These are phyloP conservation scores for Drosophila parthenogenetica DNA, from an alignment of 2,888 invertebrate species.

Conservation along the genomic window DNA sequence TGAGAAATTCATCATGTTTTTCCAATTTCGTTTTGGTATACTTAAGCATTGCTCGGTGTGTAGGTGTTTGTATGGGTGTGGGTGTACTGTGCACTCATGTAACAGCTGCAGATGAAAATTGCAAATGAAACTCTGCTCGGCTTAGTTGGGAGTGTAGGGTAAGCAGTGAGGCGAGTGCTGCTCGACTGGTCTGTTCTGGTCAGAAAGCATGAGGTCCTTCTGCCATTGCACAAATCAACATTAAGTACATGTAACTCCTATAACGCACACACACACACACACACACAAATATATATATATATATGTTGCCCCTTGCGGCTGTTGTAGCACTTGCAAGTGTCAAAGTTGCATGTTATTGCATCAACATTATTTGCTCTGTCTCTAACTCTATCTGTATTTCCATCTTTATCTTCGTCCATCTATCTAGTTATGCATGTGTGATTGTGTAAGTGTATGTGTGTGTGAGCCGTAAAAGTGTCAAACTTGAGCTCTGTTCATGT, in stretches of 20 bases:
- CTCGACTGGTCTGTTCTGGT: constrained; percentile 34
- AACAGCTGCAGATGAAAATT: constrained; percentile 78
- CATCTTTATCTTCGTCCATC: constrained; percentile 3
- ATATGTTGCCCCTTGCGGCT: constrained; percentile 5
- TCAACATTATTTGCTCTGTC: constrained; percentile 64
- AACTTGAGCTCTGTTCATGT: constrained; percentile 29
- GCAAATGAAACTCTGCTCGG: constrained; percentile 73
- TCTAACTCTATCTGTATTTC: constrained; percentile 18
- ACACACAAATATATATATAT: neutral
- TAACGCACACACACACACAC: constrained; percentile 20
- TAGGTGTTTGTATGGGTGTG: constrained; percentile 23
- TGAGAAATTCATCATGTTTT: constrained; percentile 64
- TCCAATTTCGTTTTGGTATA: constrained; percentile 63
- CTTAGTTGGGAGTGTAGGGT: constrained; percentile 38
- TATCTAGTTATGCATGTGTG: neutral
- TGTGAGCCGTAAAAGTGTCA: constrained; percentile 48
- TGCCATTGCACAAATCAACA: constrained; percentile 74
- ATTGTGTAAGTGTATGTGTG: constrained; percentile 1
- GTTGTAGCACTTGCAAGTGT: constrained; percentile 56
- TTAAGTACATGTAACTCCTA: constrained; percentile 73
- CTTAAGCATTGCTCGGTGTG: constrained; percentile 46
- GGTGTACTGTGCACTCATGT: constrained; percentile 56
- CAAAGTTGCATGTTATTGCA: constrained; percentile 79
- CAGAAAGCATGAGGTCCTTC: constrained; percentile 36
- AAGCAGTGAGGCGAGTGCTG: constrained; percentile 39